Conservation (phyloP, 2,113 vertebrate genomes). For the Coreoperca whiteheadi region DNA sequence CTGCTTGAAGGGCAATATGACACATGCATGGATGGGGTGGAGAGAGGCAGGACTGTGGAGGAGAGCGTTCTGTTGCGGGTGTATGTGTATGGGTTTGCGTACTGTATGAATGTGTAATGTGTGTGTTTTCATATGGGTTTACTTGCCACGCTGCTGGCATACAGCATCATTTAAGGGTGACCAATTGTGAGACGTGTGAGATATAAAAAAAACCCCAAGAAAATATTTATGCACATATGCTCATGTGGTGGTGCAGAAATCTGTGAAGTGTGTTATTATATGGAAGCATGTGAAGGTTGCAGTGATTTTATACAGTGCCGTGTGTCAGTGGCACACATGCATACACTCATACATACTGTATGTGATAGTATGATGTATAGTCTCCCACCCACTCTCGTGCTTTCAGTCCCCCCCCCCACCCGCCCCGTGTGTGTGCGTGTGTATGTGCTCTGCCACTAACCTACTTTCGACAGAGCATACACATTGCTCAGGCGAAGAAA, state of each 20-base stretch:
- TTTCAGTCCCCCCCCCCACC: slow-evolving; percentile 16
- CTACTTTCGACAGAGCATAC: slow-evolving; percentile 64
- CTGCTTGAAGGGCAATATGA: slow-evolving; percentile 1
- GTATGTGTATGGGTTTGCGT: neutral
- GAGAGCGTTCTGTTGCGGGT: neutral
- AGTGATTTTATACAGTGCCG: neutral
- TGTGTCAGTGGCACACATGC: slow-evolving; percentile 15
- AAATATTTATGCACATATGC: slow-evolving; percentile 12
- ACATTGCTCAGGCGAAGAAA: slow-evolving; percentile 55
- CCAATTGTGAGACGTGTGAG: neutral
- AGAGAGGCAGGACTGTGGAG: neutral
- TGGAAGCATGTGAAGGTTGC: neutral
- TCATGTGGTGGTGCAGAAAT: neutral
- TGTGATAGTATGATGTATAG: slow-evolving; percentile 61
- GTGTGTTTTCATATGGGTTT: neutral
- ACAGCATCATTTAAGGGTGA: no score
- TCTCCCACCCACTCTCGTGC: slow-evolving; percentile 39
- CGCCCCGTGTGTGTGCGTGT: slow-evolving; percentile 4
- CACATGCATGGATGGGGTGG: neutral
- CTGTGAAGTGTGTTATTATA: slow-evolving; percentile 4
- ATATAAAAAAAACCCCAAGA: neutral
- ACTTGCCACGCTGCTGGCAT: neutral
- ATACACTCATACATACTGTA: slow-evolving; percentile 31
- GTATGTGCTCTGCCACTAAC: slow-evolving; percentile 61
- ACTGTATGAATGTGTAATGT: neutral